Base-by-base conservation (phyloP, 2,888 invertebrate species). In the Tromatobia lineatoria region DNA sequence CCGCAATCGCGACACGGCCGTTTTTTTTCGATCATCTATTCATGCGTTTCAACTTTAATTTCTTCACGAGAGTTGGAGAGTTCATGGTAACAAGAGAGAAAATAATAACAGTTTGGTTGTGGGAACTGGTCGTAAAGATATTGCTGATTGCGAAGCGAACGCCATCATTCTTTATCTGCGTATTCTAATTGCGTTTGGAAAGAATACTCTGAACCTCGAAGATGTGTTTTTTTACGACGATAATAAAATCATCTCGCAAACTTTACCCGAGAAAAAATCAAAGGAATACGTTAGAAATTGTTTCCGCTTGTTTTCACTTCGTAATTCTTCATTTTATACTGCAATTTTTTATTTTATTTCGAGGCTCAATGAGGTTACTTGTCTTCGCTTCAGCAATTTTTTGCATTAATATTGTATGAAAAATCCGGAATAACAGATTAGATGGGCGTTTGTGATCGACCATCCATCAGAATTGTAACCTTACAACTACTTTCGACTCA, bases 391-490 rank as follows among this genome's bases (percentile, higher is more conserved):
- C 34, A 4, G 52, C 52, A 69, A 34, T 18, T 50, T 50, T 69
- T 18, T 18, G n/a, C 18, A 69, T 38, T n/a, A 52, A 61, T 38
- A 64, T 42, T 45, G 69, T 54, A 42, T 47, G 42, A 29, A 70
- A 83, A 76, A 52, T 13, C 15, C 23, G 75, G 81, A 86, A 59
- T 86, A 78, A 74, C 50, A 84, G 76, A 70, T 83, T 66, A 67
- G 78, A 87, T 70, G 80, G 83, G 78, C 78, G 82, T 85, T 85
- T 86, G 52, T 76, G 29, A 59, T 59, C 57, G 57, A 59, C 38
- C 38, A 38, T 38, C 38, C 38, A 10, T 38, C 38, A 38, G 7
- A 38, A 38, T 38, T 38, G 38, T 10, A 38, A 38, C 10, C 38
- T 38, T 38, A 38, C 38, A 7, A 38, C 38, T 38, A 38, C 38